Percentiles rank a stretch among this genome's conserved stretches.
phyloP scores from a whole-genome alignment of 2,797 vertebrate genomes.

The Epinephelus malabaricus region DNA sequence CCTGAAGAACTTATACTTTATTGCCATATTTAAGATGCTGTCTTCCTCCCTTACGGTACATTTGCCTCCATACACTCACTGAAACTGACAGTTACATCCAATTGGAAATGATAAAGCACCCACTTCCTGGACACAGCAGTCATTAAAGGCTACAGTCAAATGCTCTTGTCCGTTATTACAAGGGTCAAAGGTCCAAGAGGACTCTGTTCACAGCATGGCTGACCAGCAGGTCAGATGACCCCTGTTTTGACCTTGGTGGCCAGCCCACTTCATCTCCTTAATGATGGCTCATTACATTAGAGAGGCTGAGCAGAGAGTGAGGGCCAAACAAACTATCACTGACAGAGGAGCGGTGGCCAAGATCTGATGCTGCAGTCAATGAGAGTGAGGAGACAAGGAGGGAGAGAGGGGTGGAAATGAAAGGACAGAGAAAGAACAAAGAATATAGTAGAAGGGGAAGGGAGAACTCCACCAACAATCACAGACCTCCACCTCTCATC shows the following conservation, averaged over 20 bases:
- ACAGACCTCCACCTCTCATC: slow-evolving; percentile 72
- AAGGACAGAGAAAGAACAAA: slow-evolving; percentile 56
- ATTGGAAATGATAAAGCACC: slow-evolving; percentile 69
- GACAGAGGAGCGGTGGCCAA: slow-evolving; percentile 15
- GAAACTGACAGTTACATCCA: slow-evolving; percentile 9
- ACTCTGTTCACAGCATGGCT: slow-evolving; percentile 72
- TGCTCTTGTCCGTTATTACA: slow-evolving; percentile 70
- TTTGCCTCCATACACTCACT: not conserved
- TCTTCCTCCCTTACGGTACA: not conserved
- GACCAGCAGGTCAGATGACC: slow-evolving; percentile 73
- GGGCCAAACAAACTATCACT: slow-evolving; percentile 46
- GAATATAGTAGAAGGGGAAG: slow-evolving; percentile 32
- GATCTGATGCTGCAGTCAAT: slow-evolving; percentile 46
- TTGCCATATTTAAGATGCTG: not conserved
- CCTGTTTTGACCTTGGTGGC: slow-evolving; percentile 65
- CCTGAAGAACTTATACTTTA: not conserved
- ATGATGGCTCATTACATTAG: slow-evolving; percentile 81
- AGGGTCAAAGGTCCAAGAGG: slow-evolving; percentile 79
- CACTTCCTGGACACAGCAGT: slow-evolving; percentile 67
- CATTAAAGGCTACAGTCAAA: slow-evolving; percentile 79
- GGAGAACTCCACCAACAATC: slow-evolving; percentile 57
- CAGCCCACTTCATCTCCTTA: slow-evolving; percentile 80
- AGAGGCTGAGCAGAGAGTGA: slow-evolving; percentile 51
- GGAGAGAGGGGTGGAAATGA: slow-evolving; percentile 10
- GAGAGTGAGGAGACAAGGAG: slow-evolving; percentile 28